Conservation (phyloP, 2,888 invertebrate genomes). For the Germaria angustata region DNA sequence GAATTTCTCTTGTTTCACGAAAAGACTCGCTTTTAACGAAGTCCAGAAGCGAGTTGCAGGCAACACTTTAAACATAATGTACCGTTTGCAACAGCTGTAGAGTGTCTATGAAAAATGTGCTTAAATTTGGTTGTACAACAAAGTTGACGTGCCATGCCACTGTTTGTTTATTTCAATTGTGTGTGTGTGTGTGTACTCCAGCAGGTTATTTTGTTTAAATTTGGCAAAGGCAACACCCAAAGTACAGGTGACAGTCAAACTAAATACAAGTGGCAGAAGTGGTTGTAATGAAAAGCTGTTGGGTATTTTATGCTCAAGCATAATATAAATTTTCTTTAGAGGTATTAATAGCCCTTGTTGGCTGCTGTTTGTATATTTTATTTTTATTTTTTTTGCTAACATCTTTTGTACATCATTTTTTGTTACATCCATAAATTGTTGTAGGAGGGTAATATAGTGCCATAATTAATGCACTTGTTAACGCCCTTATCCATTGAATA, state of each 20-base stretch:
- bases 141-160: background rate
- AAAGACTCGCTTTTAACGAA: too few relatives aligned
- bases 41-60: too few relatives aligned
- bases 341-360: background rate
- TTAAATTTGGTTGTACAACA: slow-evolving; percentile 23
- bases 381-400: slow-evolving; percentile 3
- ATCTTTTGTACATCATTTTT: background rate
- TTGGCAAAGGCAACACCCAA: background rate
- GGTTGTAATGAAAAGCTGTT: too few relatives aligned
- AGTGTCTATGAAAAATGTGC: slow-evolving; percentile 4
- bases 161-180: background rate
- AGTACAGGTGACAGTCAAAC: background rate
- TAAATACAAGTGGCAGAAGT: too few relatives aligned
- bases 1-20: too few relatives aligned
- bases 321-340: background rate
- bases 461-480: slow-evolving; percentile 57
- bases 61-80: background rate
- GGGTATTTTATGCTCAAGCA: slow-evolving; percentile 13
- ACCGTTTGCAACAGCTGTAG: background rate
- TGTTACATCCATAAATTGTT: slow-evolving; percentile 1
- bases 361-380: slow-evolving; percentile 18
- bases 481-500: slow-evolving; percentile 35
- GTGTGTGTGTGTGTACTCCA: background rate
- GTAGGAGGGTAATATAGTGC: slow-evolving; percentile 6
- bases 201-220: slow-evolving; percentile 2